phyloP scores from a whole-genome alignment of 2,113 vertebrate genomes.

The Alectura lathami region DNA sequence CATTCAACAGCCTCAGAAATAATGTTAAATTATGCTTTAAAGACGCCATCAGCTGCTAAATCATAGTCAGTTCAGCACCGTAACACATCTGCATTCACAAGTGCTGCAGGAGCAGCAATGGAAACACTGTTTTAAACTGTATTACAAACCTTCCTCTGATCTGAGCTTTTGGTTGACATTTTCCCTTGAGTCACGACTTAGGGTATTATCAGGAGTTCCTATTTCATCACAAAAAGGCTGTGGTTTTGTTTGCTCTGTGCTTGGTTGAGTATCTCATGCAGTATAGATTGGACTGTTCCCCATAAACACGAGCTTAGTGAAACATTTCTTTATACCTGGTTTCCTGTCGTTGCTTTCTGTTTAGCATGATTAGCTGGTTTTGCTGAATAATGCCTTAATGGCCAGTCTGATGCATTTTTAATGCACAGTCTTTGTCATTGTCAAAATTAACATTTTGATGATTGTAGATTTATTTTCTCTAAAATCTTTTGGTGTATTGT shows the following conservation, averaged over 20 bases:
- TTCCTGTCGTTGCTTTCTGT: slow-evolving; percentile 29
- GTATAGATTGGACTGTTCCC: background rate
- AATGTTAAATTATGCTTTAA: slow-evolving; percentile 40
- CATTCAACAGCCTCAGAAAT: slow-evolving; percentile 40
- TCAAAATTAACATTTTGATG: slow-evolving; percentile 63
- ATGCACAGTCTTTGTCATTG: slow-evolving; percentile 52
- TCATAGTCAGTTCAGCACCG: background rate
- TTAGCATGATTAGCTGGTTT: slow-evolving; percentile 40
- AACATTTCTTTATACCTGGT: slow-evolving; percentile 2
- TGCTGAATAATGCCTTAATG: slow-evolving; percentile 64
- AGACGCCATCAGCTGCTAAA: slow-evolving; percentile 9
- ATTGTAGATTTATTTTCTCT: slow-evolving; percentile 36
- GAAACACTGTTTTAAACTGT: slow-evolving; percentile 46
- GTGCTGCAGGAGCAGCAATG: slow-evolving; percentile 5
- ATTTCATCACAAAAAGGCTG: slow-evolving; percentile 20
- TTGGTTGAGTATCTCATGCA: background rate
- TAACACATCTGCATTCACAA: slow-evolving; percentile 2
- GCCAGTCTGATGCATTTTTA: slow-evolving; percentile 52
- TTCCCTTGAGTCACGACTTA: slow-evolving; percentile 45
- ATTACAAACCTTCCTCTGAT: slow-evolving; percentile 59
- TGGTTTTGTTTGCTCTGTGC: slow-evolving; percentile 40
- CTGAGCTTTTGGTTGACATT: slow-evolving; percentile 28
- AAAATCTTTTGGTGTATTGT: slow-evolving; percentile 14
- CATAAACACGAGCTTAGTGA: slow-evolving; percentile 19
- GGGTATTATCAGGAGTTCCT: slow-evolving; percentile 21